Base-by-base conservation (phyloP, 2,113 vertebrate species). In the Muntiacus reevesi region DNA sequence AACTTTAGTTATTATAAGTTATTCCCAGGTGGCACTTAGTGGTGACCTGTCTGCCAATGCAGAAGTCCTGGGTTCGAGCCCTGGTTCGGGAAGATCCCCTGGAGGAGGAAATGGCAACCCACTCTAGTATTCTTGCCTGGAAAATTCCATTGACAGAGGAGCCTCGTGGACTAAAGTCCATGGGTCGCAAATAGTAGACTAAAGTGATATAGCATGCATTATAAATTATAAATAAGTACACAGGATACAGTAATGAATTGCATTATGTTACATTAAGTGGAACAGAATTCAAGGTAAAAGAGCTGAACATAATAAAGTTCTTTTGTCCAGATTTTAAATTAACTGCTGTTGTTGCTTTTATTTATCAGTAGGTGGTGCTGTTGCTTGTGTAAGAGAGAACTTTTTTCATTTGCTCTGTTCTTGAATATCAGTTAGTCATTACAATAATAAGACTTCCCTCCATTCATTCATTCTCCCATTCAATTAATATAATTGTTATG, bases 301-400 rank as follows among this genome's bases (percentile, higher is more conserved):
- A 85, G 78, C 36, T 95, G 64, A 95, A 71, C 50, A 30, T 74
- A 2, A 2, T 7, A 36, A 86, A 57, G 16, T 86, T 47, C 12
- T 47, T 92, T 87, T 94, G 25, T 21, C 27, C n/a, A 86, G 10
- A 50, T 82, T 97, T 83, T 91, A 43, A 74, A 82, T 92, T 85
- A 89, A 78, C 67, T 74, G 54, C 94, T 40, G 25, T 40, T 95
- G 5, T 94, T 96, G 81, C 92, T 74, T 86, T 83, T 96, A 60
- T 92, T 64, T 93, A 94, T 96, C 97, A 97, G 97, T 95, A 98
- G 98, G 94, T 96, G 98, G 97, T 76, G 96, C 98, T 96, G 16
- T 96, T 98, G 96, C 88, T 90, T 96, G 4, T 90, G 7, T 54
- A 74, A 87, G 87, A 86, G 71, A 86, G 33, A 71, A 74, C 10